Evolutionary conservation across 2,888 invertebrate genomes (phyloP).

Genomic region (Lottia gigantea): DNA sequence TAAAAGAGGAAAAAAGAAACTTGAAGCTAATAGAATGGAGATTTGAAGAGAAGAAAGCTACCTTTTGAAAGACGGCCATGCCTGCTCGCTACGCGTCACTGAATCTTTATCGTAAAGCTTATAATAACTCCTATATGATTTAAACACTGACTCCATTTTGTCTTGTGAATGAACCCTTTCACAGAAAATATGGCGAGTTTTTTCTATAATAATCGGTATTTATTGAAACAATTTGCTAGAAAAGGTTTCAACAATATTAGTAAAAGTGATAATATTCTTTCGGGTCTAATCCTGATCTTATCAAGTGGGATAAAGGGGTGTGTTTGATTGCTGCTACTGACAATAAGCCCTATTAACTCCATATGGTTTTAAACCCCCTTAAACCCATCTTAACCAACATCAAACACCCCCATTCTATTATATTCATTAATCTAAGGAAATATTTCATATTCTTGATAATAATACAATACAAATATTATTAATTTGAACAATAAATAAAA

Average conservation of each 20-base stretch:
- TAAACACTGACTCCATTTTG: not conserved
- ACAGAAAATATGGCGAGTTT: conserved; percentile 1
- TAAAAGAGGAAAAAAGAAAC: conserved; percentile 10
- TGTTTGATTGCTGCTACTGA: too few relatives aligned
- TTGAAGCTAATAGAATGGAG: not conserved
- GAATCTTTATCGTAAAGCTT: conserved; percentile 4
- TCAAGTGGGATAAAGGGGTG: not conserved
- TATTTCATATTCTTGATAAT: too few relatives aligned
- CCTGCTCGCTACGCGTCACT: conserved; percentile 1
- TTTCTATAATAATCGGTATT: not conserved
- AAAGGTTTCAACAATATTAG: not conserved
- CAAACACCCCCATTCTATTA: too few relatives aligned
- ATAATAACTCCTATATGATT: conserved; percentile 10
- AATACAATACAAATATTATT: too few relatives aligned
- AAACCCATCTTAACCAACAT: too few relatives aligned
- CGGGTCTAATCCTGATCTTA: not conserved
- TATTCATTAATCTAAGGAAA: too few relatives aligned
- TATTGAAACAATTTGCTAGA: not conserved
- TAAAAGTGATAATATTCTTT: conserved; percentile 8
- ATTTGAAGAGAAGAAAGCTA: conserved; percentile 5
- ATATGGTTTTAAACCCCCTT: too few relatives aligned
- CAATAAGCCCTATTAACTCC: too few relatives aligned
- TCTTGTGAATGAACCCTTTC: not conserved
- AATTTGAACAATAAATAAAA: too few relatives aligned
- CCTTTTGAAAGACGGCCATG: not conserved